Conservation (phyloP, 2,888 invertebrate species). For the Dryomyza anilis region DNA sequence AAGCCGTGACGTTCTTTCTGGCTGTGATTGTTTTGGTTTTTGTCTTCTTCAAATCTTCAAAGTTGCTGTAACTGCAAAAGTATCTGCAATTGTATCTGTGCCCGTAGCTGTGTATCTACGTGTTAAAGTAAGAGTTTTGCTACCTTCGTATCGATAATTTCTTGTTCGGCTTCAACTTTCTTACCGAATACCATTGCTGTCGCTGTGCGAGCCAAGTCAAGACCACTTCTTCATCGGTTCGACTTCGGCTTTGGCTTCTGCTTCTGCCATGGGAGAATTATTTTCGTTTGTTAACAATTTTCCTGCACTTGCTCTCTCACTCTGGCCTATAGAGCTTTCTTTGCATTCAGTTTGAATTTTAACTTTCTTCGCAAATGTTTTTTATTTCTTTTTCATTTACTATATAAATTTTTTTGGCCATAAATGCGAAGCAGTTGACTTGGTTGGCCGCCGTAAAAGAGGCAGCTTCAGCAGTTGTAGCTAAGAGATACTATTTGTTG, state of each 20-base stretch:
- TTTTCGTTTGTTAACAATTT: constrained; percentile 40
- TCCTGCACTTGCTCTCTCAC: too few species aligned
- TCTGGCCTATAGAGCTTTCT: too few species aligned
- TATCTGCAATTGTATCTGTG: background rate
- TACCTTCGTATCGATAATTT: background rate
- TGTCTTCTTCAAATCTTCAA: background rate
- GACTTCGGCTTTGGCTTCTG: background rate
- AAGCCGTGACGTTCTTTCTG: background rate
- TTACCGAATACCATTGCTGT: background rate
- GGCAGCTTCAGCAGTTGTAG: too few species aligned
- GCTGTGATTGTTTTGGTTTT: constrained; percentile 16
- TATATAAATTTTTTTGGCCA: too few species aligned
- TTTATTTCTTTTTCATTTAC: too few species aligned
- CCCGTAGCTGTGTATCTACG: background rate
- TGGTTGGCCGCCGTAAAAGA: too few species aligned
- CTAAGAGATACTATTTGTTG: constrained; percentile 18
- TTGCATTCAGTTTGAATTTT: constrained; percentile 39
- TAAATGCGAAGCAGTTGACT: too few species aligned
- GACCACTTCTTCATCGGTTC: background rate
- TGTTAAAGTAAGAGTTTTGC: constrained; percentile 26
- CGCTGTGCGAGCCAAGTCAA: background rate
- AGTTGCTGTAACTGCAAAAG: background rate
- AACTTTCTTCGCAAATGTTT: constrained; percentile 49
- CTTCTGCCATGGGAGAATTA: constrained; percentile 31
- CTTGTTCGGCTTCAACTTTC: constrained; percentile 2